Base-by-base conservation (phyloP, 2,113 vertebrate genomes). In the Geococcyx californianus region DNA sequence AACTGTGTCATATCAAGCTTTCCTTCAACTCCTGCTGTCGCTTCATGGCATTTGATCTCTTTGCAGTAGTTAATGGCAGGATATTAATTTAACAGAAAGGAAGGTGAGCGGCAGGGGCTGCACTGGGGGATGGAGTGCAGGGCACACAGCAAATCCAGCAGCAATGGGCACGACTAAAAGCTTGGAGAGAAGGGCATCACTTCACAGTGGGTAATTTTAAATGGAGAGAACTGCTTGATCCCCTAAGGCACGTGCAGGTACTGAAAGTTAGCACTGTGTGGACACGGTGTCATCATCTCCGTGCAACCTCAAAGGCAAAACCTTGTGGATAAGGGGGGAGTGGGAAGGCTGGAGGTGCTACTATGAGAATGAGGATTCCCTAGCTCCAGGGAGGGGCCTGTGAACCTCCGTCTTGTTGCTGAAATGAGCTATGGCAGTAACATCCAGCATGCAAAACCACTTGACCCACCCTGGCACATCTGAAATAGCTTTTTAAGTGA, bases 81-180 rank as follows among this genome's bases (percentile, higher is more conserved):
- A 11, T 45, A 29, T 16, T 44, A 12, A 77, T 56, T 45, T 42
- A 45, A 36, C 7, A 58, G 28, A 5, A 5, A 44, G 58, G 38
- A 31, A 0, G 4, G 2, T 7, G 68, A 70, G 79, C 29, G 34
- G 84, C 14, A 42, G 42, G 36, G 10, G 55, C 31, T 47, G n/a
- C 6, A 3, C 9, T 3, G 54, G 23, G 31, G 56, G 31, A 29
- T 9, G 55, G 36, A 47, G 21, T 2, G 0, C 12, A 23, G 49
- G 33, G 26, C 3, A 0, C 17, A 8, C 0, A 0, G 28, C 6
- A 3, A 11, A 55, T 13, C 47, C 12, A 4, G 36, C 25, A 11
- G 1, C 0, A 11, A 18, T 2, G 33, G 64, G 63, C 0, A 1
- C 18, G 73, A 49, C 60, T 40, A 4, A 25, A n/a, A 51, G 54